These are phyloP conservation scores for Meiosimyza platycephala DNA, from an alignment of 2,888 invertebrate genomes.

Conservation along the genomic window DNA sequence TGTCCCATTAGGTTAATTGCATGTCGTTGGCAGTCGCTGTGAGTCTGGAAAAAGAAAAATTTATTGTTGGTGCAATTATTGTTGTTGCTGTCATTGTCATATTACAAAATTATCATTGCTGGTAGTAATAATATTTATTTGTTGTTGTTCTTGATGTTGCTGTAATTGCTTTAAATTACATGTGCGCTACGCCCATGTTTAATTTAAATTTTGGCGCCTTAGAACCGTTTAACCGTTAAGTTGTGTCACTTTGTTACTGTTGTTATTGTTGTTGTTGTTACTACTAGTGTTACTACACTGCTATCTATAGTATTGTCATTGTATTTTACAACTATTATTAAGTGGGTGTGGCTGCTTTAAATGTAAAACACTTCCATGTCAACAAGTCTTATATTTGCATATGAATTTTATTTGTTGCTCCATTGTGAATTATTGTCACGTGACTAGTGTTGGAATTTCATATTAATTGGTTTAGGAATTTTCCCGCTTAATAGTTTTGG, in stretches of 20 bases:
- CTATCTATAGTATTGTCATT: slow-evolving; percentile 35
- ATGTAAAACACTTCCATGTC: slow-evolving; percentile 11
- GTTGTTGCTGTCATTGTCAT: not conserved
- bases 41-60: too few species aligned
- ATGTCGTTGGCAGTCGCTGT: slow-evolving; percentile 34
- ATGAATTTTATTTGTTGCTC: not conserved
- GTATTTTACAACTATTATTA: slow-evolving; percentile 58
- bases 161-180: slow-evolving; percentile 5
- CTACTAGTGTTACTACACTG: slow-evolving; percentile 43
- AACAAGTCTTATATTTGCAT: slow-evolving; percentile 23
- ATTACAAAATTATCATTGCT: not conserved
- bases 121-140: not conserved
- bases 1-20: slow-evolving; percentile 48
- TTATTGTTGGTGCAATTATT: not conserved
- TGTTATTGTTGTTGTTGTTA: slow-evolving; percentile 16
- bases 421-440: too few species aligned
- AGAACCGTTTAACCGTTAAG: not conserved
- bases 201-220: slow-evolving; percentile 29
- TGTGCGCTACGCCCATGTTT: slow-evolving; percentile 1
- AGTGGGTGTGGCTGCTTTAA: slow-evolving; percentile 31
- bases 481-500: too few species aligned
- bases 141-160: slow-evolving; percentile 15
- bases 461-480: too few species aligned
- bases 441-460: too few species aligned
- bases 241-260: not conserved